phyloP scores from a whole-genome alignment of 2,797 vertebrate species.

The Sebastes miniatus region DNA sequence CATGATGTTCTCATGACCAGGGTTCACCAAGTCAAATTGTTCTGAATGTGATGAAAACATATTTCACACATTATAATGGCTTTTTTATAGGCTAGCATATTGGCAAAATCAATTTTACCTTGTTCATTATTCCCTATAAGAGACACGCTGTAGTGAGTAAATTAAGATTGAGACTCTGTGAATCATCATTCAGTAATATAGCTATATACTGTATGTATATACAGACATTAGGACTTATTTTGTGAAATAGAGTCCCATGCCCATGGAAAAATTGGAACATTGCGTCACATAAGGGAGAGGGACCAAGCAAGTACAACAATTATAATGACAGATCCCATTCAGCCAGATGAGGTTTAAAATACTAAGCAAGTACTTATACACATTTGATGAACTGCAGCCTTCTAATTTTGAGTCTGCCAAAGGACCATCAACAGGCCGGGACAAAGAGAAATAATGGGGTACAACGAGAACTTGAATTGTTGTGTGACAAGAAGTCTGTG shows the following conservation, averaged over 20 bases:
- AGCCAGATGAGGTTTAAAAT: conserved; percentile 1
- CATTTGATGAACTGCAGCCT: background rate
- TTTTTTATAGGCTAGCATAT: background rate
- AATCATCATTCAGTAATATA: background rate
- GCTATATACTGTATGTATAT: background rate
- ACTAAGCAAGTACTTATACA: background rate
- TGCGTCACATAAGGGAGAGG: background rate
- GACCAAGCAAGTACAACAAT: background rate
- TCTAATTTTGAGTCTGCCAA: background rate
- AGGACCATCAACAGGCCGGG: background rate
- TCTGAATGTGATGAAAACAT: background rate
- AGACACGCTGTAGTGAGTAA: background rate
- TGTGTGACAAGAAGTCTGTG: background rate
- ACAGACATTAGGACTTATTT: background rate
- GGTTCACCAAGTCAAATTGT: background rate
- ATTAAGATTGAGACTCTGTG: background rate
- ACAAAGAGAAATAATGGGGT: conserved; percentile 1
- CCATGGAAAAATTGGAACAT: background rate
- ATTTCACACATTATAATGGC: background rate
- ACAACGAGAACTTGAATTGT: background rate
- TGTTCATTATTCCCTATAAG: background rate
- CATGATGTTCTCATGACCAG: background rate
- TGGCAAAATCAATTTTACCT: background rate
- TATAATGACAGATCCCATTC: background rate
- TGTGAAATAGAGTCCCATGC: background rate